Conservation (phyloP, 2,113 vertebrate genomes). For the Craseonycteris thonglongyai region DNA sequence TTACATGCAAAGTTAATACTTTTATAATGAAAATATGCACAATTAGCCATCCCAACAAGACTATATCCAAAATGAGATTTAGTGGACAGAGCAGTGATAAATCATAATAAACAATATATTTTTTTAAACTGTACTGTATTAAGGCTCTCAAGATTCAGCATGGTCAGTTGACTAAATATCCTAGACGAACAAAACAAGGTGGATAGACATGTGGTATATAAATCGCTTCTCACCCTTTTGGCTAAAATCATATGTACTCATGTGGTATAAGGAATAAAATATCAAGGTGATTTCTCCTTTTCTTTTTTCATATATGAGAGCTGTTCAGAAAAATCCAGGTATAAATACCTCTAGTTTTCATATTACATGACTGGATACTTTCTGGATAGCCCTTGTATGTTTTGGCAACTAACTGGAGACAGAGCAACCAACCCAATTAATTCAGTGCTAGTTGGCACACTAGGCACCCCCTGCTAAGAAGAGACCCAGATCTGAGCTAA, state of each 20-base stretch:
- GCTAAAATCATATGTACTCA: no score
- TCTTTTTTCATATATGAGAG: neutral
- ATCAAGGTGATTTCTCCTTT: neutral
- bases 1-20: neutral
- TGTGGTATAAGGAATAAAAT: neutral
- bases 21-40: neutral
- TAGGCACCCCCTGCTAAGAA: constrained; percentile 44
- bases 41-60: neutral
- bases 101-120: neutral
- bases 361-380: no score
- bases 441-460: constrained; percentile 58
- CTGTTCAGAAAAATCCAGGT: no score
- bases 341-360: no score
- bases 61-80: neutral
- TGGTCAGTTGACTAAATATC: neutral
- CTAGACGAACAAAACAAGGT: neutral
- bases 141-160: neutral
- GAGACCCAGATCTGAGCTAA: constrained; percentile 53
- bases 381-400: no score
- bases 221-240: no score
- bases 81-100: neutral
- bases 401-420: constrained; percentile 31
- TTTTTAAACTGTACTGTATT: neutral
- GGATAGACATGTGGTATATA: neutral
- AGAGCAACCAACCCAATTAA: constrained; percentile 60